Evolutionary conservation across 1,140 invertebrate species (phyloP).

Genomic region (Diabrotica virgifera): DNA sequence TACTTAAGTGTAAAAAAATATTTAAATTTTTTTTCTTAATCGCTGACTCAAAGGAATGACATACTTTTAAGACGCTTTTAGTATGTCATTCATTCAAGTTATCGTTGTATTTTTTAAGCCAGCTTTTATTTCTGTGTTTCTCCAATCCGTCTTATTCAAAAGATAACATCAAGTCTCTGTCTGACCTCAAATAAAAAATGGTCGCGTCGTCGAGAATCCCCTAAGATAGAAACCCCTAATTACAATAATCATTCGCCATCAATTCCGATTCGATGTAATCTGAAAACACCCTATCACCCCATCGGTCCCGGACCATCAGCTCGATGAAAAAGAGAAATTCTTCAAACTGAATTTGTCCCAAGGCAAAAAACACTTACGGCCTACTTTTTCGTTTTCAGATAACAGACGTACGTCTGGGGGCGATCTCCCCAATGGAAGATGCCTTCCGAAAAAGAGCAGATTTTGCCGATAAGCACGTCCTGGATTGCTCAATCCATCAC

Average conservation of each 20-base stretch:
- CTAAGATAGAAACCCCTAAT: background rate
- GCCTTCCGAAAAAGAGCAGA: conserved; percentile 5
- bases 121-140: too few relatives aligned
- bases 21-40: too few relatives aligned
- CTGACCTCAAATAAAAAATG: background rate
- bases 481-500: conserved; percentile 37
- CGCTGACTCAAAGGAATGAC: too few relatives aligned
- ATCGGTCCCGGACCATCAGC: background rate
- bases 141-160: too few relatives aligned
- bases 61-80: too few relatives aligned
- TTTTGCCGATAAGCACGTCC: conserved; percentile 31
- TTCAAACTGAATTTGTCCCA: conserved; percentile 33
- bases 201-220: background rate
- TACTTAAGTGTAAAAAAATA: too few relatives aligned
- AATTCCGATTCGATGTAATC: conserved; percentile 3
- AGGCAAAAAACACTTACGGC: conserved; percentile 32
- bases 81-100: too few relatives aligned
- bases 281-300: background rate
- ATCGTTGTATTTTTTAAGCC: too few relatives aligned
- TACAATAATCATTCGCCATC: conserved; percentile 14
- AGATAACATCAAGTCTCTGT: too few relatives aligned
- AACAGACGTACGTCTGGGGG: conserved; percentile 31
- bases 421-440: conserved; percentile 31
- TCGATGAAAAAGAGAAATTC: conserved; percentile 11
- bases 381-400: conserved; percentile 23